Base-by-base conservation (phyloP, 23 tunicate species). In the Diplosoma virens region DNA sequence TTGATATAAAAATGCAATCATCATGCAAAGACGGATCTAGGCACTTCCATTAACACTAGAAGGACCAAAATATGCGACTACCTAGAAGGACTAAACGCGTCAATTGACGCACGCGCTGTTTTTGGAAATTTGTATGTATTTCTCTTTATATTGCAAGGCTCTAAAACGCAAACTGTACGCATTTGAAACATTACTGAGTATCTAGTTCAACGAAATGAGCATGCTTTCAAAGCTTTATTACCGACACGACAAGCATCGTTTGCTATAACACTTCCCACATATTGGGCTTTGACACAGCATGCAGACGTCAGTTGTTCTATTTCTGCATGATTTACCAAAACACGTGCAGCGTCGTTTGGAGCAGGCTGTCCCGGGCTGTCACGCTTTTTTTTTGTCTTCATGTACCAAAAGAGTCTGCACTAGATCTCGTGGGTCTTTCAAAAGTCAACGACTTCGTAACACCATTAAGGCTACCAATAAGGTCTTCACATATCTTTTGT, bases 1-100 rank as follows among this genome's bases (percentile, higher is more conserved):
- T 67, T 26, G 3, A 11, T 2, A 67, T 37, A 7, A 67, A 36
- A 67, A 27, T 34, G 11, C 35, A 67, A 7, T 35, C 74, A 34
- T 67, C 52, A 2, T 67, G 74, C 21, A 34, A 67, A 67, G 74
- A 34, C 36, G 52, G 74, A 67, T 50, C 50, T 16, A 67, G 21
- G 52, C 52, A 36, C n/a, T n/a, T n/a, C n/a, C n/a, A n/a, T n/a
- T n/a, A n/a, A n/a, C n/a, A n/a, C n/a, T n/a, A n/a, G n/a, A n/a
- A n/a, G n/a, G n/a, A n/a, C n/a, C n/a, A n/a, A n/a, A n/a, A n/a
- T n/a, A n/a, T n/a, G n/a, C n/a, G n/a, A n/a, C n/a, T n/a, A n/a
- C n/a, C n/a, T n/a, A n/a, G n/a, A n/a, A n/a, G n/a, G n/a, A n/a
- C n/a, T n/a, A n/a, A n/a, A n/a, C n/a, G n/a, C n/a, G n/a, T n/a